phyloP scores from a whole-genome alignment of 2,113 vertebrate species.

The Rhinogobius similis region DNA sequence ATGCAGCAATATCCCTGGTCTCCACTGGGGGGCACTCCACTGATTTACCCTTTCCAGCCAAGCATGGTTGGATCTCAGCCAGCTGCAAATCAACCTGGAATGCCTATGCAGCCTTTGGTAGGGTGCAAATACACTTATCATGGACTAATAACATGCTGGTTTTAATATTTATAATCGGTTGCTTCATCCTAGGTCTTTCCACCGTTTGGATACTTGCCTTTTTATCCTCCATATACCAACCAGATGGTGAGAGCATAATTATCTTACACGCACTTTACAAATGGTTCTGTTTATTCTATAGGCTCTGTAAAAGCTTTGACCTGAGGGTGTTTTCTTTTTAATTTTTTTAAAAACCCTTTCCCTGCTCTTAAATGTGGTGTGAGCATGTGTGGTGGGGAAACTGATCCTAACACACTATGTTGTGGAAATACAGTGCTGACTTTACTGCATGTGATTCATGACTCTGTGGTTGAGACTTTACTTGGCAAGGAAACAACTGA shows the following conservation, averaged over 20 bases:
- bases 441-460: slow-evolving; percentile 34
- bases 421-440: slow-evolving; percentile 28
- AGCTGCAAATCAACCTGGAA: slow-evolving; percentile 24
- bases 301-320: slow-evolving; percentile 21
- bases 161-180: background rate
- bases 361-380: slow-evolving; percentile 14
- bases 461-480: background rate
- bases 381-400: slow-evolving; percentile 19
- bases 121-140: background rate
- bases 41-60: slow-evolving; percentile 35
- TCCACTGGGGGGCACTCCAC: slow-evolving; percentile 38
- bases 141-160: background rate
- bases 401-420: slow-evolving; percentile 15
- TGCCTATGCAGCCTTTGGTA: slow-evolving; percentile 55
- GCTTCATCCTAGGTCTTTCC: slow-evolving; percentile 43
- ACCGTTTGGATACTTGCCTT: slow-evolving; percentile 52
- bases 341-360: slow-evolving; percentile 1
- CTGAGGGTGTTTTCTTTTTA: slow-evolving; percentile 9
- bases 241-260: slow-evolving; percentile 52
- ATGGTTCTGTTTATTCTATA: background rate
- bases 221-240: slow-evolving; percentile 45
- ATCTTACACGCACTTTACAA: background rate
- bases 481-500: slow-evolving; percentile 1
- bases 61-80: slow-evolving; percentile 17
- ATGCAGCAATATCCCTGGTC: slow-evolving; percentile 44